Evolutionary conservation across 53 echinoderm and acorn worm species (phyloP).

Genomic region (Echinarachnius parma): DNA sequence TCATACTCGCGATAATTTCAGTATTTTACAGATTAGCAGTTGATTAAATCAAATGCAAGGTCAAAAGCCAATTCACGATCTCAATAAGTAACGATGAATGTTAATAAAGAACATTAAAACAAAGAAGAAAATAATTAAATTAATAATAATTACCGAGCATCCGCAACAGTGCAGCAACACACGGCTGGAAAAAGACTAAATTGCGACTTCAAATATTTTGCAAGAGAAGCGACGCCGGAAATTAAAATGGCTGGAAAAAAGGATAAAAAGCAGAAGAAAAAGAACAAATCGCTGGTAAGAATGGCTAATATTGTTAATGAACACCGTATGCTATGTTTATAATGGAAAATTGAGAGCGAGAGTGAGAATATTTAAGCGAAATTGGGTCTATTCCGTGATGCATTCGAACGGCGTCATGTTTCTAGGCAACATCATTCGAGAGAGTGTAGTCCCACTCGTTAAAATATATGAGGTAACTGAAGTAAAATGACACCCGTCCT

Average conservation of each 20-base stretch:
- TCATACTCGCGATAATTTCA: too few relatives aligned
- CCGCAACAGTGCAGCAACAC: too few relatives aligned
- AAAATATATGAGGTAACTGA: neutral
- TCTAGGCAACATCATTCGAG: conserved; percentile 21
- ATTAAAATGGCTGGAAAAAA: conserved; percentile 48
- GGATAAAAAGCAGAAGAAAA: conserved; percentile 47
- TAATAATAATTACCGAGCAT: too few relatives aligned
- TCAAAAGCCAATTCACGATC: neutral
- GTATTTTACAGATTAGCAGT: too few relatives aligned
- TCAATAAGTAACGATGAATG: neutral
- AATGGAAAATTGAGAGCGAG: neutral
- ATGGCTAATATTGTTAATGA: neutral
- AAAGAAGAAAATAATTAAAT: neutral
- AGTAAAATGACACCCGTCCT: too few relatives aligned
- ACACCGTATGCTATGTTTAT: neutral
- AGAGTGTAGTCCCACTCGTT: conserved; percentile 14
- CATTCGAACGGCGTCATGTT: conserved; percentile 35
- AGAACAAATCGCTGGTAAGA: conserved; percentile 49
- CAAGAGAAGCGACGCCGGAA: neutral
- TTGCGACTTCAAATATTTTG: conserved; percentile 25
- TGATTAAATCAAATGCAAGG: too few relatives aligned
- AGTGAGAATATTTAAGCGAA: neutral
- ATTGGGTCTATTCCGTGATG: neutral
- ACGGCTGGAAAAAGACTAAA: conserved; percentile 20
- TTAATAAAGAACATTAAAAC: neutral